These are phyloP conservation scores for Laothoe populi DNA, from an alignment of 2,888 invertebrate species.

Conservation along the genomic window DNA sequence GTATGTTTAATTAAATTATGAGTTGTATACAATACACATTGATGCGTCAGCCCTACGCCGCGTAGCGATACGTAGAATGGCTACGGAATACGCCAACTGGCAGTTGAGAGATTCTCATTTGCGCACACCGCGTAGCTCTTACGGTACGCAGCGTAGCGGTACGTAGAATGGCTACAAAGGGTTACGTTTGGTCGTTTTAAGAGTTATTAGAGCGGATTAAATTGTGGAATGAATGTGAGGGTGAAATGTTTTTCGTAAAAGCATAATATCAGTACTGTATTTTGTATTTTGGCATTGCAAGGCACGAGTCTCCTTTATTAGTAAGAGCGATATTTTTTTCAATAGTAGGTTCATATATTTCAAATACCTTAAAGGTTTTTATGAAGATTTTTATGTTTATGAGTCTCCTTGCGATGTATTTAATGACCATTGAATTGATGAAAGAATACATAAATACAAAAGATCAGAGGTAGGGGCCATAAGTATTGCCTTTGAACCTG, in stretches of 20 bases:
- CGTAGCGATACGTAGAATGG: constrained; percentile 14
- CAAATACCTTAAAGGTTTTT: too few species aligned
- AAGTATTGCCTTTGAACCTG: too few species aligned
- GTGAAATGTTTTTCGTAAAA: neutral
- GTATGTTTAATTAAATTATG: constrained; percentile 15
- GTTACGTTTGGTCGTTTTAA: neutral
- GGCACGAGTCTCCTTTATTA: too few species aligned
- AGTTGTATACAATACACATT: constrained; percentile 5
- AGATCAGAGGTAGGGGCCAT: too few species aligned
- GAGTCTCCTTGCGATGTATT: too few species aligned
- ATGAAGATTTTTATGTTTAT: too few species aligned
- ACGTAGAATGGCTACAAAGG: constrained; percentile 19
- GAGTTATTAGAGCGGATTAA: neutral
- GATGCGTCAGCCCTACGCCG: constrained; percentile 5
- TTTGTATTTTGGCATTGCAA: neutral
- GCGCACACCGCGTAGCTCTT: constrained; percentile 3
- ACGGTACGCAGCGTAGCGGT: constrained; percentile 1
- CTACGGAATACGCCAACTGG: constrained; percentile 15
- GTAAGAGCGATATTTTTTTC: too few species aligned
- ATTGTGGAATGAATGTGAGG: neutral
- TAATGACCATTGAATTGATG: too few species aligned
- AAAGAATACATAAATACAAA: too few species aligned
- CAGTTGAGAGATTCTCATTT: neutral
- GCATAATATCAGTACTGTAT: too few species aligned
- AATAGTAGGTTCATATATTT: too few species aligned